Conservation (phyloP, 1,140 invertebrate species). For the Platorchestia sp. region DNA sequence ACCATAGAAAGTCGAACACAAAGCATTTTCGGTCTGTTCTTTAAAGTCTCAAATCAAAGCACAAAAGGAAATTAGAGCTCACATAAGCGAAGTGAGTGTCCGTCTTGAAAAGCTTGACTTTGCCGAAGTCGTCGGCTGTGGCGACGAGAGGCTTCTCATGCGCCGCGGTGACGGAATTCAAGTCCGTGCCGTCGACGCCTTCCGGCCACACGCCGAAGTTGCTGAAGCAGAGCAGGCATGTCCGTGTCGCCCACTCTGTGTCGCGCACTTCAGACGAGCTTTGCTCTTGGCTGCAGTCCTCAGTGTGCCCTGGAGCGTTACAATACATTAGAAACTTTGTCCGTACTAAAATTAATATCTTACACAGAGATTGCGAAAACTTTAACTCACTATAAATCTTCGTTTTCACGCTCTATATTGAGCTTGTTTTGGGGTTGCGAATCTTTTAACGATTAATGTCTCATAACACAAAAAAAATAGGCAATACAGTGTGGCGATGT, state of each 20-base stretch:
- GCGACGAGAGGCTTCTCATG: constrained; percentile 79
- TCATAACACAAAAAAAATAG: too few species aligned
- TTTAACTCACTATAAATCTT: too few species aligned
- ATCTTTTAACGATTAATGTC: too few species aligned
- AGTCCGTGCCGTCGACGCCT: constrained; percentile 89
- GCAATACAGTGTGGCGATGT: too few species aligned
- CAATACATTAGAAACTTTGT: neutral
- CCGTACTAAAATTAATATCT: too few species aligned
- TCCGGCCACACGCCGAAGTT: constrained; percentile 92
- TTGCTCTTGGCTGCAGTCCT: constrained; percentile 85
- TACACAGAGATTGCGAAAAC: too few species aligned
- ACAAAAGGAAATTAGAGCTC: neutral
- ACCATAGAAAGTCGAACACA: too few species aligned
- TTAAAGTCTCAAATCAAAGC: neutral
- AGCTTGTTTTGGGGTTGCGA: too few species aligned
- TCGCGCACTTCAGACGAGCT: constrained; percentile 80
- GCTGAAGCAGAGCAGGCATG: constrained; percentile 84
- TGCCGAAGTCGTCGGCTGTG: constrained; percentile 89
- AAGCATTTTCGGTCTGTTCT: neutral
- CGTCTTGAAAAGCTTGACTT: constrained; percentile 87
- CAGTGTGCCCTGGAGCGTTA: constrained; percentile 79
- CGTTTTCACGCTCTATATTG: too few species aligned
- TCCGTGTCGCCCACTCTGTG: constrained; percentile 84
- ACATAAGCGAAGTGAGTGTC: constrained; percentile 41
- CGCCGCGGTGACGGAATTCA: constrained; percentile 82